These are phyloP conservation scores for Zenarchopterus dispar DNA, from an alignment of 2,797 vertebrate species.

Conservation along the genomic window DNA sequence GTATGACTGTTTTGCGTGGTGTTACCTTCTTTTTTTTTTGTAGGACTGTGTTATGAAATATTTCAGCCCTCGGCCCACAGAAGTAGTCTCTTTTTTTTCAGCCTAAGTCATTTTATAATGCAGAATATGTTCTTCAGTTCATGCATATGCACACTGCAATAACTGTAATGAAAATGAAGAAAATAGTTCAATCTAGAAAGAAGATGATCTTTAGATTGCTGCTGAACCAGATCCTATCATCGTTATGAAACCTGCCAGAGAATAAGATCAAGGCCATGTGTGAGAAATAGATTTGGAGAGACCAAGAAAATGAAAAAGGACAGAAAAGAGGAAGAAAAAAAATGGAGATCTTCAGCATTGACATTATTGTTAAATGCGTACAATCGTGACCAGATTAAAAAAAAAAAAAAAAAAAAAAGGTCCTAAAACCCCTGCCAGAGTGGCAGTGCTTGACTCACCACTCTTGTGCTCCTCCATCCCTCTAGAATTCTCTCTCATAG, in stretches of 20 bases:
- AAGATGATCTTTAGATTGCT: constrained; percentile 65
- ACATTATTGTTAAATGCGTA: constrained; percentile 74
- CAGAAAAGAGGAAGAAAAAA: constrained; percentile 13
- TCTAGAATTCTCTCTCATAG: constrained; percentile 81
- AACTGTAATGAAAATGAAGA: constrained; percentile 71
- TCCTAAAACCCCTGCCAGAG: constrained; percentile 74
- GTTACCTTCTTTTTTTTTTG: constrained; percentile 34
- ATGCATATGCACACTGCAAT: constrained; percentile 67
- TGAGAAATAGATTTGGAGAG: constrained; percentile 38
- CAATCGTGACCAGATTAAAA: constrained; percentile 59
- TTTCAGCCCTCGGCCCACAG: constrained; percentile 43
- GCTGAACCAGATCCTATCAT: constrained; percentile 65
- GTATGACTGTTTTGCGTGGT: not conserved
- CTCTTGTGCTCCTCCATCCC: constrained; percentile 76
- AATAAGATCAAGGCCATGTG: constrained; percentile 32
- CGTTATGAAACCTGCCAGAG: constrained; percentile 60
- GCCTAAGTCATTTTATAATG: constrained; percentile 38
- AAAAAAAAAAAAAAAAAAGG: constrained; percentile 61
- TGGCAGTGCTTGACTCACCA: constrained; percentile 79
- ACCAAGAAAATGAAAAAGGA: constrained; percentile 29
- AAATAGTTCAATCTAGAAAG: constrained; percentile 64
- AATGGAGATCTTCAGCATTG: constrained; percentile 45
- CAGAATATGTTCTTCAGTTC: constrained; percentile 60
- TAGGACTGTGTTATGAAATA: constrained; percentile 45
- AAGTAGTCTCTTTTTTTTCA: not conserved